Conservation (phyloP, 2,113 vertebrate species). For the Protomyctophum bolini region DNA sequence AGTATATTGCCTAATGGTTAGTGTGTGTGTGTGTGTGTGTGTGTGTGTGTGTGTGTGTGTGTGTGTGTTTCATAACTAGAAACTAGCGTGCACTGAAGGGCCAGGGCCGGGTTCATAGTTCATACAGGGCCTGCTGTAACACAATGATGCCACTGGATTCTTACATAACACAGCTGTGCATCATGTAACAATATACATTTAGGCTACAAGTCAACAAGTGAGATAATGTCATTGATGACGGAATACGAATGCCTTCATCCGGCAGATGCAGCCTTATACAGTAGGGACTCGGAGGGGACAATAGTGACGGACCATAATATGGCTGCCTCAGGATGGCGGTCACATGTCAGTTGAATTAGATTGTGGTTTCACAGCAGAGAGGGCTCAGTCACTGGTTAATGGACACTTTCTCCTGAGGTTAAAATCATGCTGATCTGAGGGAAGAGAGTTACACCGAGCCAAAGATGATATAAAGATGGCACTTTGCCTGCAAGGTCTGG, state of each 20-base stretch:
- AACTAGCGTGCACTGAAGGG: too few relatives aligned
- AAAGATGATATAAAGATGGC: conserved; percentile 38
- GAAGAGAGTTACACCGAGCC: conserved; percentile 19
- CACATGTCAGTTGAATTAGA: conserved; percentile 52
- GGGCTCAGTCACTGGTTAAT: conserved; percentile 57
- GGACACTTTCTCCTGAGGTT: conserved; percentile 48
- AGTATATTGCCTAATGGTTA: too few relatives aligned
- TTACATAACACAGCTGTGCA: background rate
- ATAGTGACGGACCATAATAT: conserved; percentile 13
- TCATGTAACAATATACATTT: background rate
- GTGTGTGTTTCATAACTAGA: too few relatives aligned
- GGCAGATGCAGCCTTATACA: background rate
- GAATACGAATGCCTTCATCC: too few relatives aligned
- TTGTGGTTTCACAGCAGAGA: conserved; percentile 43
- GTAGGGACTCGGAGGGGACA: background rate
- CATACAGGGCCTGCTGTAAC: too few relatives aligned
- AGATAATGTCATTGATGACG: background rate
- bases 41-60: too few relatives aligned
- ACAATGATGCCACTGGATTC: background rate
- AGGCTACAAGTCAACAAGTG: too few relatives aligned
- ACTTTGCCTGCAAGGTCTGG: conserved; percentile 34
- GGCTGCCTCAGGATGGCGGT: conserved; percentile 38
- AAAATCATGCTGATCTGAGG: conserved; percentile 27
- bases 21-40: too few relatives aligned
- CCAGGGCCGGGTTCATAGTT: too few relatives aligned